These are phyloP conservation scores for Leptopilina myrica DNA, from an alignment of 2,888 invertebrate species.

Conservation along the genomic window DNA sequence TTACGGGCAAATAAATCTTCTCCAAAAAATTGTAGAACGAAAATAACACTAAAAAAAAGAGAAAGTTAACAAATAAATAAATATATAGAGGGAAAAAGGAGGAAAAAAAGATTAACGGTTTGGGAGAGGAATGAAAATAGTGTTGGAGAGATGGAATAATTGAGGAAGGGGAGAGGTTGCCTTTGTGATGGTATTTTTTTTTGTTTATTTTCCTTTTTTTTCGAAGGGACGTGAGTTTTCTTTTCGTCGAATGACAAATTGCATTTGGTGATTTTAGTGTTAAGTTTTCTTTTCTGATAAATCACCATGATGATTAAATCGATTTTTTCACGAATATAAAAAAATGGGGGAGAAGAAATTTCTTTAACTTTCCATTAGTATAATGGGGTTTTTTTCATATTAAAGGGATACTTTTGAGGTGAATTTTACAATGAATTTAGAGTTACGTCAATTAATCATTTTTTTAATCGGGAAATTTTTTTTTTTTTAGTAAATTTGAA, in stretches of 20 bases:
- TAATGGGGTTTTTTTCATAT: too few species aligned
- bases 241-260: not conserved
- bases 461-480: too few species aligned
- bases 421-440: not conserved
- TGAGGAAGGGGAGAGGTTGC: not conserved
- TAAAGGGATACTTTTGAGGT: too few species aligned
- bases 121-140: not conserved
- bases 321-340: not conserved
- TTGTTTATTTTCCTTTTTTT: not conserved
- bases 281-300: slow-evolving; percentile 1
- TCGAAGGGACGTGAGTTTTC: not conserved
- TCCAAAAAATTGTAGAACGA: not conserved
- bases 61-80: not conserved
- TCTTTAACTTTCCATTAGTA: too few species aligned
- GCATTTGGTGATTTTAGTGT: slow-evolving; percentile 1
- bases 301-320: not conserved
- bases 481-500: too few species aligned
- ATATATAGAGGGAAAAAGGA: not conserved
- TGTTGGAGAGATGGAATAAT: not conserved
- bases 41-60: not conserved
- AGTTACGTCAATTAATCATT: too few species aligned
- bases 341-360: too few species aligned
- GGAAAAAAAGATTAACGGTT: not conserved
- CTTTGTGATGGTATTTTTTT: not conserved
- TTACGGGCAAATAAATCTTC: slow-evolving; percentile 18